Conservation (phyloP, 1,140 invertebrate species). For the Drosophila auraria region DNA sequence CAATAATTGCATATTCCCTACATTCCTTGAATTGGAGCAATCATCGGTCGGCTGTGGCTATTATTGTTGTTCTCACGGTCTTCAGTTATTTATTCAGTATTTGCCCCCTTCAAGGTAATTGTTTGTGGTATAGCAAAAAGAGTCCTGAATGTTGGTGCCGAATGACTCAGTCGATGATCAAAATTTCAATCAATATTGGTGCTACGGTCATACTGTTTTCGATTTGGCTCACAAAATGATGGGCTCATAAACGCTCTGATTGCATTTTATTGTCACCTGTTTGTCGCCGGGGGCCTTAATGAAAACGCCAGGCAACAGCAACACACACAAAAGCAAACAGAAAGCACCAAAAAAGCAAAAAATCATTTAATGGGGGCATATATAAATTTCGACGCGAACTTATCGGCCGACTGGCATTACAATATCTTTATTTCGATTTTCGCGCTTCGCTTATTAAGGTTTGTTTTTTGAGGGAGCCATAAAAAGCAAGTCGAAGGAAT, state of each 20-base stretch:
- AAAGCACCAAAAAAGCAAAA: constrained; percentile 17
- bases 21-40: constrained; percentile 30
- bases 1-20: constrained; percentile 22
- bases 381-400: constrained; percentile 38
- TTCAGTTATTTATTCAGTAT: constrained; percentile 14
- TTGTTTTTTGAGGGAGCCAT: constrained; percentile 18
- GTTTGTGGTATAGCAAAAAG: not conserved
- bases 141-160: not conserved
- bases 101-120: constrained; percentile 2
- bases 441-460: constrained; percentile 17
- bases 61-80: constrained; percentile 20
- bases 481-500: constrained; percentile 12
- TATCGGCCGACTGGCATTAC: constrained; percentile 44
- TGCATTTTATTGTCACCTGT: constrained; percentile 54
- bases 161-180: constrained; percentile 6
- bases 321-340: constrained; percentile 22
- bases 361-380: constrained; percentile 43
- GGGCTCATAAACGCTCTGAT: constrained; percentile 49
- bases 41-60: not conserved
- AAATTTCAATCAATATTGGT: constrained; percentile 1
- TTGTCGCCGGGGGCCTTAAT: constrained; percentile 24
- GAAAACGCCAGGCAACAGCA: constrained; percentile 1
- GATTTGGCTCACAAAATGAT: constrained; percentile 24
- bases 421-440: constrained; percentile 50
- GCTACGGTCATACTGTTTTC: constrained; percentile 17